Conservation (phyloP, 1,140 invertebrate species). For the Drosophila jambulina region DNA sequence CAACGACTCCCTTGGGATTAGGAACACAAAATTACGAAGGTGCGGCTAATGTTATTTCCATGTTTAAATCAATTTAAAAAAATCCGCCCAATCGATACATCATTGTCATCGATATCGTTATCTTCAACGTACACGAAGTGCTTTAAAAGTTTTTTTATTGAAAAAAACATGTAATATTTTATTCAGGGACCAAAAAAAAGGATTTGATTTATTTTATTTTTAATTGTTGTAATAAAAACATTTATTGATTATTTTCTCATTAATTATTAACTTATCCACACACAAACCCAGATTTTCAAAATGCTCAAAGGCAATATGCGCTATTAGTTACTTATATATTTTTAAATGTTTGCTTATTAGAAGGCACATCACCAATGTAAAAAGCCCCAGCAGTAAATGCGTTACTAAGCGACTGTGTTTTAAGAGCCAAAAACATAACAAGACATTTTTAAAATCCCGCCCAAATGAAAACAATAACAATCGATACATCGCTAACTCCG, state of each 20-base stretch:
- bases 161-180: neutral
- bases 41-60: slow-evolving; percentile 22
- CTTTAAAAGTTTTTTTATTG: neutral
- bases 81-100: slow-evolving; percentile 9
- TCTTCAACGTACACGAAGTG: too few species aligned
- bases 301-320: too few species aligned
- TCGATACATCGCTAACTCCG: neutral
- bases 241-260: too few species aligned
- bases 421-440: neutral
- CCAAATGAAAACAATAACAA: neutral
- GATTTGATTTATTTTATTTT: too few species aligned
- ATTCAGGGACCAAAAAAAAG: neutral
- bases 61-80: neutral
- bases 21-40: neutral
- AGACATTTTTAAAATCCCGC: neutral
- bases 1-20: neutral
- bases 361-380: too few species aligned
- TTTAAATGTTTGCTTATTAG: too few species aligned
- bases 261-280: too few species aligned
- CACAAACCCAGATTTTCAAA: too few species aligned
- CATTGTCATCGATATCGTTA: neutral
- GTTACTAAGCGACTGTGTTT: too few species aligned
- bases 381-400: too few species aligned
- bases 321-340: too few species aligned
- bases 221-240: too few species aligned